Evolutionary conservation across 2,888 invertebrate genomes (phyloP).

Genomic region (Heliconius ismenius): DNA sequence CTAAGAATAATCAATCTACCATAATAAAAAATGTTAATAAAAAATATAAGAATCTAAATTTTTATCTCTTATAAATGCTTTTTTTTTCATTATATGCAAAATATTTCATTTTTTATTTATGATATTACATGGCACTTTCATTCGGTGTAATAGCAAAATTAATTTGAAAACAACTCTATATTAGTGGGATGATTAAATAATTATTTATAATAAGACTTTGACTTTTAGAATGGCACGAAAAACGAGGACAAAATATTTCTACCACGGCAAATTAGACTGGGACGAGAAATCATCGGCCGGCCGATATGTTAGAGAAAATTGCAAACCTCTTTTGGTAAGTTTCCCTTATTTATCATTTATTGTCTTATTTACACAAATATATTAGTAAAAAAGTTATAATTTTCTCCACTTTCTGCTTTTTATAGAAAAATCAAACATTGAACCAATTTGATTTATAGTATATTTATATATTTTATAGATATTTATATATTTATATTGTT

Average conservation of each 20-base stretch:
- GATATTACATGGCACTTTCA: too few species aligned
- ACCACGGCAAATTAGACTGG: constrained; percentile 98
- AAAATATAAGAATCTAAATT: background rate
- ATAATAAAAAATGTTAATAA: too few species aligned
- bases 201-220: constrained; percentile 27
- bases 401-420: background rate
- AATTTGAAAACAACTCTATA: background rate
- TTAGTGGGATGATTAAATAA: background rate
- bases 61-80: background rate
- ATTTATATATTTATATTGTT: background rate
- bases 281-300: constrained; percentile 98
- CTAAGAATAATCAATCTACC: background rate
- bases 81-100: background rate
- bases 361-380: background rate
- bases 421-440: background rate
- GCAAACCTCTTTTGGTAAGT: constrained; percentile 95
- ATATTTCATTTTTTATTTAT: too few species aligned
- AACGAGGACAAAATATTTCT: constrained; percentile 98
- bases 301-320: constrained; percentile 98
- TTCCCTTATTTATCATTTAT: background rate
- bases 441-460: background rate
- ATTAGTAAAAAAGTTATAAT: background rate
- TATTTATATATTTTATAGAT: background rate
- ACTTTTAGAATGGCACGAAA: constrained; percentile 89
- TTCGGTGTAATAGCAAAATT: background rate